Evolutionary conservation across 2,113 vertebrate genomes (phyloP).

Genomic region (Ciconia stormi): DNA sequence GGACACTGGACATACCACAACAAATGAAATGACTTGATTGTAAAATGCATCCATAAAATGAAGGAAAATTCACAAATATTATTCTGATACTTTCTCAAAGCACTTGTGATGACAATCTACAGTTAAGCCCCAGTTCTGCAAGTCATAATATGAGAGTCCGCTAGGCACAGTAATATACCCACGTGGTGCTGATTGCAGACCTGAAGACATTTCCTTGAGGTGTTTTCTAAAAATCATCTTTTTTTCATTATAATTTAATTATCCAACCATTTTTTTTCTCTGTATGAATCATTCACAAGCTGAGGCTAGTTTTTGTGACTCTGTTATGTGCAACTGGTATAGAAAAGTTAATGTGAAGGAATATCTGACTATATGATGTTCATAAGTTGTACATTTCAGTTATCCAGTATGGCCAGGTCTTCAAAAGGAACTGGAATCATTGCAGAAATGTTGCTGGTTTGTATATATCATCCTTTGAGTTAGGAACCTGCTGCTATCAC

Average conservation of each 20-base stretch:
- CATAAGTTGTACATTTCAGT: not conserved
- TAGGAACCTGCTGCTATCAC: not conserved
- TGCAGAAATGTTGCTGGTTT: not conserved
- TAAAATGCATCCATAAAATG: not conserved
- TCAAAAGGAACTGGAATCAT: not conserved
- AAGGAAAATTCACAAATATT: not conserved
- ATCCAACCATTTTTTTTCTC: not conserved
- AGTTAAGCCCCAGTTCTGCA: not conserved
- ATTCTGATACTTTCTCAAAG: not conserved
- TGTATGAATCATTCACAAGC: not conserved
- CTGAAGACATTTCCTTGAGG: not conserved
- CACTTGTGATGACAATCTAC: not conserved
- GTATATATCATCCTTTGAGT: not conserved
- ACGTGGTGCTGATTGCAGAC: not conserved
- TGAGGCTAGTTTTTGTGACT: not conserved
- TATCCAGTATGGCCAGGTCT: not conserved
- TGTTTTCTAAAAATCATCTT: not conserved
- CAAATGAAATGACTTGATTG: not conserved
- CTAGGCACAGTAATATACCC: not conserved
- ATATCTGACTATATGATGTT: not conserved
- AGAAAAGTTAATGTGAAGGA: not conserved
- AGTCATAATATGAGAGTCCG: not conserved
- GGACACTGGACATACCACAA: not conserved
- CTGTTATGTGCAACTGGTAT: not conserved
- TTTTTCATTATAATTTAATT: not conserved